Evolutionary conservation across 1,140 invertebrate species (phyloP), one percentile per base, ranked within the genome.

Genomic region (Batillaria attramentaria): DNA sequence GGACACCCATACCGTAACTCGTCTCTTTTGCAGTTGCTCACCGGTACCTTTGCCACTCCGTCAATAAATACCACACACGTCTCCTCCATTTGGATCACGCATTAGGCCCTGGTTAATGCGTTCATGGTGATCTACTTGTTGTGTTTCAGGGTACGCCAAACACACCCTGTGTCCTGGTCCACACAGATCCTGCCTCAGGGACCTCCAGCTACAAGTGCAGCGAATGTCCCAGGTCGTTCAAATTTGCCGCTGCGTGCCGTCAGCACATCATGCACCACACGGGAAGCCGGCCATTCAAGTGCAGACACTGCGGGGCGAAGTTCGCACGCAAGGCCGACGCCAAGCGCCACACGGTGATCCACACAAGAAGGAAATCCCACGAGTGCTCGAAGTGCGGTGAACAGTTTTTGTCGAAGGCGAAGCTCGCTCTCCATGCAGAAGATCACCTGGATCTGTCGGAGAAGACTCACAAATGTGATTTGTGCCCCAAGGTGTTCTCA

Each of bases 301-400:
- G 81, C 68, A 62, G 68, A 8, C 35, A 74, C 31, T 83, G 81
- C 65, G 74, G 72, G 18, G 81, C 74, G 54, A 76, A 31, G 8
- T 85, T 85, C 62, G 62, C 77, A 31, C 79, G 87, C n/a, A 85
- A 89, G 20, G 86, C 84, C n/a, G 89, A 88, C 74, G 83, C 91
- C n/a, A 70, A 62, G 42, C 72, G 62, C 41, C 78, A 80, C 57
- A 85, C 86, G 62, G 43, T 78, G 41, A 72, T 75, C 43, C 85
- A 86, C 69, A 74, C 78, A 24, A 79, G 83, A 20, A 78, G 79
- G 65, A 85, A 81, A 60, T 83, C 83, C 60, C 83, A 78, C 57
- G 20, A 2, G n/a, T 72, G 70, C 28, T 33, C 1, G 13, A 20
- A 70, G 37, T 70, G 68, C 41, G 68, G 68, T n/a, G 41, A 70